Base-by-base conservation (phyloP, 1,140 invertebrate species). In the Brachionus koreanus region DNA sequence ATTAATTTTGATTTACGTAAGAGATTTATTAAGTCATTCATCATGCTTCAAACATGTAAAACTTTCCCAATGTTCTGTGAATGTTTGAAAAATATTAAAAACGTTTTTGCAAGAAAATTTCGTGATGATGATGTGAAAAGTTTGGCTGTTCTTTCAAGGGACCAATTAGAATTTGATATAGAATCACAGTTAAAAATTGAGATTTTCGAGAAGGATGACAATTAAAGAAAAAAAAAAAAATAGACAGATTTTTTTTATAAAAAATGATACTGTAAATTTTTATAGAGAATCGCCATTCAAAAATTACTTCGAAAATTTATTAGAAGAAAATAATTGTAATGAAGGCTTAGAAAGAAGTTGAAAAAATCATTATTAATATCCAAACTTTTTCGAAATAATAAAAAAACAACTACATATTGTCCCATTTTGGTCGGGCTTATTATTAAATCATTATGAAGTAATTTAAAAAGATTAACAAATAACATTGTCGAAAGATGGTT, bases 11-110 rank as follows among this genome's bases (percentile, higher is more conserved):
- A 52, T 33, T 12, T 65, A 13, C 61, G 61, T 65, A 65, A 65
- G 33, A n/a, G 61, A 65, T 65, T 65, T 65, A 65, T 65, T n/a
- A 65, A 65, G 13, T 33, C 61, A n/a, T 65, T 65, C 13, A 65
- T 29, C 12, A 9, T 65, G 23, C n/a, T 65, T 33, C 61, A 65
- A 65, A 65, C 23, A 33, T 65, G 25, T 29, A 35, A 65, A 29
- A 33, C 46, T 52, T 52, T 52, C 16, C 13, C 13, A 52, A 19
- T 52, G 23, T 65, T 35, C 13, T 65, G 61, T 33, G 61, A 65
- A 65, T 33, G 23, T 29, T 29, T 35, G 13, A 65, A 33, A 65
- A 65, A 33, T 65, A 65, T 65, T 29, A 65, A 65, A 12, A 65
- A 33, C 9, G 61, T 65, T 76, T 57, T 46, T 43, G 29, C 3